Conservation (phyloP, 2,797 vertebrate genomes). For the Tolypeutes matacus region DNA sequence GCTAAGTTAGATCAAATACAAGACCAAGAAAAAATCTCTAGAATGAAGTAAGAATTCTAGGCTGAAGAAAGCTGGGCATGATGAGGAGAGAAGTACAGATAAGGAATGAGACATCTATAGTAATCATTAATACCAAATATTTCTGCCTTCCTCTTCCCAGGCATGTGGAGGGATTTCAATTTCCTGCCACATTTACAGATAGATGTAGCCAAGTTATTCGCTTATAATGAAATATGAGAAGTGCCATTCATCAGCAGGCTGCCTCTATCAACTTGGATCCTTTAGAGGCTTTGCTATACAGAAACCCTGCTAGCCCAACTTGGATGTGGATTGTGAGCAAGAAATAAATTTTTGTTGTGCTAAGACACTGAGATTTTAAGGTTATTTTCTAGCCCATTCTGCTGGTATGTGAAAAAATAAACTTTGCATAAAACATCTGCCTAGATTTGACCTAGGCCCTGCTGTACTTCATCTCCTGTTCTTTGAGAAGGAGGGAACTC, state of each 20-base stretch:
- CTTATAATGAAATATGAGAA: constrained; percentile 33
- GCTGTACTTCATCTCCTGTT: background rate
- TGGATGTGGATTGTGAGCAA: background rate
- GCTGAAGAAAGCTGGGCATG: background rate
- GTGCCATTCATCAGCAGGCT: background rate
- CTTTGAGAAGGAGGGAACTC: background rate
- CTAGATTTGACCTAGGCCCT: background rate
- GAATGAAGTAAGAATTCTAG: background rate
- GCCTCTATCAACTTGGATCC: background rate
- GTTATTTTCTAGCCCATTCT: background rate
- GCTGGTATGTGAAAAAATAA: background rate
- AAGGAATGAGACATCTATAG: background rate
- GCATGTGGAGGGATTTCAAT: background rate
- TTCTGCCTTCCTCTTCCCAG: background rate
- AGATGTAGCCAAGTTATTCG: background rate
- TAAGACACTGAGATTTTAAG: background rate
- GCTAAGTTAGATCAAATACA: constrained; percentile 10
- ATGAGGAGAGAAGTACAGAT: background rate
- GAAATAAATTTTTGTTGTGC: background rate
- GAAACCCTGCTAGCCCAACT: background rate
- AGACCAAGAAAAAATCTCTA: background rate
- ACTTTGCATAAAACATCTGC: background rate
- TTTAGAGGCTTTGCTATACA: background rate
- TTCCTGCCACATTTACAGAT: background rate
- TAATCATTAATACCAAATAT: background rate